These are phyloP conservation scores for Dromas ardeola DNA, from an alignment of 2,113 vertebrate species.

Conservation along the genomic window DNA sequence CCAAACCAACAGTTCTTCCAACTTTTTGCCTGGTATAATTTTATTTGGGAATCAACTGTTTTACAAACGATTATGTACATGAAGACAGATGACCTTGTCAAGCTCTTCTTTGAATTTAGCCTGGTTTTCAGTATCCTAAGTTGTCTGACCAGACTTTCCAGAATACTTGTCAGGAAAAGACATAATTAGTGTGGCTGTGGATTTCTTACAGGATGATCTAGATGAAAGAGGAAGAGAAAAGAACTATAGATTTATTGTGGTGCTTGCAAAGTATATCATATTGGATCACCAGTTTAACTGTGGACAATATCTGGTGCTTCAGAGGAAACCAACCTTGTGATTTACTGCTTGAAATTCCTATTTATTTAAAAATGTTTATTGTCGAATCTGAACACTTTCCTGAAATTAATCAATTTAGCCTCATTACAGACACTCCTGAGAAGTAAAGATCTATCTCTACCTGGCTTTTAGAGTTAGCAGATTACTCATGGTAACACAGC, in stretches of 20 bases:
- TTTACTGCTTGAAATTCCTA: neutral
- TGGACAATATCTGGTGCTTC: neutral
- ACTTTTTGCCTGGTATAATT: neutral
- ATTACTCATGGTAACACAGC: neutral
- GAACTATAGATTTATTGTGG: neutral
- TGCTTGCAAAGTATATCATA: neutral
- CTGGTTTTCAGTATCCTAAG: neutral
- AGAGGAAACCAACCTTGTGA: neutral
- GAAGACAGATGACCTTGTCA: neutral
- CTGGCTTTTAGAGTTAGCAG: neutral
- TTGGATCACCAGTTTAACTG: neutral
- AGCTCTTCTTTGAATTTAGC: neutral
- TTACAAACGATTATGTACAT: rapidly evolving
- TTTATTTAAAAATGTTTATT: neutral
- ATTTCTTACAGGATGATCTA: neutral
- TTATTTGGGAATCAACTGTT: neutral
- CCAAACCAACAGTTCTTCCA: neutral
- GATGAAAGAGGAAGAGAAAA: neutral
- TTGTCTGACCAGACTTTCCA: neutral
- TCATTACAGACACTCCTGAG: neutral
- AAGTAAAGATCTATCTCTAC: neutral
- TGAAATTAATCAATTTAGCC: neutral
- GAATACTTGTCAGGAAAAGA: neutral
- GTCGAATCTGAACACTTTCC: neutral
- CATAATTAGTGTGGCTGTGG: neutral